phyloP scores from a whole-genome alignment of 2,113 vertebrate species.

The Pedetes capensis region DNA sequence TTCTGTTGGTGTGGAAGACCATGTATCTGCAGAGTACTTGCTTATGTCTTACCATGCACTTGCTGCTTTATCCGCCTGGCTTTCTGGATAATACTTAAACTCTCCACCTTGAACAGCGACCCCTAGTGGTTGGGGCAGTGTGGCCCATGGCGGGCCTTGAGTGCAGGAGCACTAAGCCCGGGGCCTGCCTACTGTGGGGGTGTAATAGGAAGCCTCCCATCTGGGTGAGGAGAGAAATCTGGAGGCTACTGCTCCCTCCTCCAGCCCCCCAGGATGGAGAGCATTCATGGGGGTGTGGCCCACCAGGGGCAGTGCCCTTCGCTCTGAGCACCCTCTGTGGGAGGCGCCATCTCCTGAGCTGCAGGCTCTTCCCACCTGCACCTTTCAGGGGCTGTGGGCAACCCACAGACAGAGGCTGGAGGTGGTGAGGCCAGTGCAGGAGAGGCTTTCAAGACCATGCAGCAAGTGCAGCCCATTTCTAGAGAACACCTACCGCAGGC shows the following conservation, averaged over 20 bases:
- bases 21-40: neutral
- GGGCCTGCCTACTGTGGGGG: neutral
- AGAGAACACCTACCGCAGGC: neutral
- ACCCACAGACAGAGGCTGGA: neutral
- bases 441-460: neutral
- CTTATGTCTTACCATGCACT: neutral
- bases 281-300: neutral
- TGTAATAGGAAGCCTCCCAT: fast-evolving
- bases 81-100: neutral
- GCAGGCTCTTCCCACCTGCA: neutral
- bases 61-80: neutral
- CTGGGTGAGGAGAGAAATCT: neutral
- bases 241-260: fast-evolving
- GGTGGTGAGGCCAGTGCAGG: neutral
- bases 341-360: neutral
- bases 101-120: neutral
- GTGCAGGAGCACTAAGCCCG: neutral
- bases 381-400: neutral
- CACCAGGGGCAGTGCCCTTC: neutral
- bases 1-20: neutral
- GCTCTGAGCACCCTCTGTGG: neutral
- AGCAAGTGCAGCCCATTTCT: neutral
- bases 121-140: neutral
- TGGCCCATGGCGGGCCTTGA: neutral
- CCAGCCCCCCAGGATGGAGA: too few relatives aligned